phyloP scores from a whole-genome alignment of 2,888 invertebrate species.

The Noctua comes region DNA sequence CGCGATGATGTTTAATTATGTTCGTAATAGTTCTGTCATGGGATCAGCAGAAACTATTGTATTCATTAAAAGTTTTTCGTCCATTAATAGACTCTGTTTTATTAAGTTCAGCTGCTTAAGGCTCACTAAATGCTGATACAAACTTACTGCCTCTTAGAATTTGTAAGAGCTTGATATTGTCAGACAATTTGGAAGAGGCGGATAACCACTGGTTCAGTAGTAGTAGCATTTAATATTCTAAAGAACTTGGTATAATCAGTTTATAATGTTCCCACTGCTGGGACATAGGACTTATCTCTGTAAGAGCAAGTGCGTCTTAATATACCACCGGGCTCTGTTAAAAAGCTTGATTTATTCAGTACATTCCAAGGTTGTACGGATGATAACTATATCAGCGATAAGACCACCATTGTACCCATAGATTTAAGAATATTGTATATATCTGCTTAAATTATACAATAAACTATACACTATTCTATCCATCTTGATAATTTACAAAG shows the following conservation, averaged over 20 bases:
- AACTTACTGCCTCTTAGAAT: neutral
- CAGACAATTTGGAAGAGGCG: neutral
- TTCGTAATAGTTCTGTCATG: neutral
- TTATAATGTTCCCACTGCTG: neutral
- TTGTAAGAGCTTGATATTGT: neutral
- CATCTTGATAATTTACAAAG: neutral
- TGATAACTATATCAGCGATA: neutral
- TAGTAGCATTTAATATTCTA: neutral
- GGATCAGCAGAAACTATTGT: neutral
- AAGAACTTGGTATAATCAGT: neutral
- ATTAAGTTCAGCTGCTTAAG: neutral
- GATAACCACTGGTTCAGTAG: too few species aligned
- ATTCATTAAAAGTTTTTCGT: neutral
- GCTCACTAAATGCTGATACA: neutral
- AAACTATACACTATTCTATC: neutral
- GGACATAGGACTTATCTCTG: too few species aligned
- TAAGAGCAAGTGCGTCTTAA: too few species aligned
- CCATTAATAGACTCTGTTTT: neutral
- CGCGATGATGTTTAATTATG: constrained; percentile 28
- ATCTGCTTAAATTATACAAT: too few species aligned
- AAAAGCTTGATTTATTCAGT: neutral
- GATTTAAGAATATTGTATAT: neutral
- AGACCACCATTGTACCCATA: neutral
- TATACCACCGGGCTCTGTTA: too few species aligned
- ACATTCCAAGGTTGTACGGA: neutral